Percentiles rank a stretch among this genome's conserved stretches.
These are phyloP conservation scores for Myiothlypis coronata DNA, from an alignment of 2,797 vertebrate species.

Conservation along the genomic window DNA sequence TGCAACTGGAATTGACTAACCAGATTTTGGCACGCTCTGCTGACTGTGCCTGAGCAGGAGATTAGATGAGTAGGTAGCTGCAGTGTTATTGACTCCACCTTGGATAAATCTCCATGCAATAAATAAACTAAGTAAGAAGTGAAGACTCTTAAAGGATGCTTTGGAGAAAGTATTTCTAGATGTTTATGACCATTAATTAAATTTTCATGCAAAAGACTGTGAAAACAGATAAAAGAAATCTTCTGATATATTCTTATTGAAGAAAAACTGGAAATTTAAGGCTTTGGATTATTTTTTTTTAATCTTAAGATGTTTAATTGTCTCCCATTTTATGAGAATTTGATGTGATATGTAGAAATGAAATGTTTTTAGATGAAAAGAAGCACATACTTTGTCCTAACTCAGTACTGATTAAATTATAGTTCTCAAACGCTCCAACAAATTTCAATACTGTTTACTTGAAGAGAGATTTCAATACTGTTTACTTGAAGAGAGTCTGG, in stretches of 20 bases:
- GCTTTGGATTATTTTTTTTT: not conserved
- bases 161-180: not conserved
- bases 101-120: not conserved
- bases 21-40: not conserved
- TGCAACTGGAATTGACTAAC: not conserved
- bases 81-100: constrained; percentile 31
- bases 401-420: not conserved
- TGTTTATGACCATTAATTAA: not conserved
- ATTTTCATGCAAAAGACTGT: not conserved
- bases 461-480: not conserved
- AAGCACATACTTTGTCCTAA: not conserved
- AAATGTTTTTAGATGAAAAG: not conserved
- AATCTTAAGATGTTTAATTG: not conserved
- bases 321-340: not conserved
- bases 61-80: not conserved
- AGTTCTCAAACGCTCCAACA: not conserved
- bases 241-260: not conserved
- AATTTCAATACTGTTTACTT: not conserved
- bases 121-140: not conserved
- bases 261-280: not conserved
- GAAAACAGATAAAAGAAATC: not conserved
- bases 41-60: not conserved
- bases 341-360: not conserved
- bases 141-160: not conserved
- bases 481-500: not conserved